phyloP scores from a whole-genome alignment of 2,888 invertebrate genomes.

The Cosmia trapezina region DNA sequence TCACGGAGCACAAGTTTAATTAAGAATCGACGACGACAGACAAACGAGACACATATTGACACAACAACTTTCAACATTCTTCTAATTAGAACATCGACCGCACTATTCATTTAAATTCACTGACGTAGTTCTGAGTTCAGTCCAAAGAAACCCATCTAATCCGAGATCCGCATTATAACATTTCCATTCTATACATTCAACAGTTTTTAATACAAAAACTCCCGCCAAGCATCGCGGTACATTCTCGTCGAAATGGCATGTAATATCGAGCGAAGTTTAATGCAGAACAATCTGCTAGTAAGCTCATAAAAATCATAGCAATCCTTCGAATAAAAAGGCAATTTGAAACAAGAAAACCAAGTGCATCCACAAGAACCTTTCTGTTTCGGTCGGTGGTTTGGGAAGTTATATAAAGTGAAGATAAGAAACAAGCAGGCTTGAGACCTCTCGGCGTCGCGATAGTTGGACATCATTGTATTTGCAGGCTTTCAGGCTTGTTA shows the following conservation, averaged over 20 bases:
- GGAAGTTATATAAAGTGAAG: constrained; percentile 67
- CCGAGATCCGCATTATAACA: constrained; percentile 22
- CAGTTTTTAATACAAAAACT: constrained; percentile 60
- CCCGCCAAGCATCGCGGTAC: constrained; percentile 6
- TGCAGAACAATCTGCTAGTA: constrained; percentile 52
- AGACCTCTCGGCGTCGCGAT: constrained; percentile 53
- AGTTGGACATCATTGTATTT: constrained; percentile 68
- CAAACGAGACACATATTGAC: constrained; percentile 30
- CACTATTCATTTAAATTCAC: constrained; percentile 12
- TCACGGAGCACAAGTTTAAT: constrained; percentile 71
- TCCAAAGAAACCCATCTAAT: constrained; percentile 29
- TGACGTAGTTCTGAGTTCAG: constrained; percentile 3
- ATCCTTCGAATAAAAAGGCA: constrained; percentile 46
- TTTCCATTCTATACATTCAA: constrained; percentile 43
- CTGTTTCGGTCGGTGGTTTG: constrained; percentile 63
- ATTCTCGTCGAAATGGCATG: constrained; percentile 36
- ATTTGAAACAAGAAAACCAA: constrained; percentile 55
- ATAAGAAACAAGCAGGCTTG: constrained; percentile 66
- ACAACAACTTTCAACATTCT: constrained; percentile 20
- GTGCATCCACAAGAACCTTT: constrained; percentile 61
- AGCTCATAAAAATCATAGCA: constrained; percentile 61
- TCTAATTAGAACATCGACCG: constrained; percentile 5
- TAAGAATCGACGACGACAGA: constrained; percentile 40
- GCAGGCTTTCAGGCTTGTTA: constrained; percentile 56
- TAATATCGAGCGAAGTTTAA: constrained; percentile 54